A percentile compares a stretch with the other conserved stretches of the same genome.
phyloP scores from a whole-genome alignment of 2,888 invertebrate genomes.

The Scrobipalpa atriplicella region DNA sequence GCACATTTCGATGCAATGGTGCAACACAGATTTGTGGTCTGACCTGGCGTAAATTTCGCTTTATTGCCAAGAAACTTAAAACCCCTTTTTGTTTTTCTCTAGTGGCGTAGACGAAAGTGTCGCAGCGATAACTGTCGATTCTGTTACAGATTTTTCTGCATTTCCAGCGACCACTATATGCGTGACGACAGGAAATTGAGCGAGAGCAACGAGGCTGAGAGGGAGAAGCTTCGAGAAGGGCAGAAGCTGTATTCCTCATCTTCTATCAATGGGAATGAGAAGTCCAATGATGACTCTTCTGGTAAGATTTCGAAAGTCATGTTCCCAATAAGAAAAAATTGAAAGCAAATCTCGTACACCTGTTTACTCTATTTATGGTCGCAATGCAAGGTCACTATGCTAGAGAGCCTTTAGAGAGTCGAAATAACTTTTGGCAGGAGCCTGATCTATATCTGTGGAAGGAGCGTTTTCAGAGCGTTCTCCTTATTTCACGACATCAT shows the following conservation, averaged over 20 bases:
- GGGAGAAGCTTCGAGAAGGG: slow-evolving; percentile 77
- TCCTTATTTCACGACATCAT: too few species aligned
- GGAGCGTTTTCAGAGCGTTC: too few species aligned
- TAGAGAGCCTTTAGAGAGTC: too few species aligned
- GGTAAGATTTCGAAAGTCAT: slow-evolving; percentile 49
- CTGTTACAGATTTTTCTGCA: slow-evolving; percentile 69
- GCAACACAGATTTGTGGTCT: too few species aligned
- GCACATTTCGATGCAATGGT: too few species aligned
- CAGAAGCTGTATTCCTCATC: slow-evolving; percentile 79
- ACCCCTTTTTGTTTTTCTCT: not conserved
- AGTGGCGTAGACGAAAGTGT: not conserved
- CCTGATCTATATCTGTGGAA: too few species aligned
- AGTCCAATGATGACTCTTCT: slow-evolving; percentile 79
- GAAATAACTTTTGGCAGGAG: too few species aligned
- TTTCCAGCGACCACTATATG: slow-evolving; percentile 72
- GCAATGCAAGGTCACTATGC: too few species aligned
- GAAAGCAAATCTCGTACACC: too few species aligned
- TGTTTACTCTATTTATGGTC: too few species aligned
- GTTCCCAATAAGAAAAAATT: not conserved
- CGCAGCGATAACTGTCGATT: slow-evolving; percentile 10
- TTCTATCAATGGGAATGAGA: slow-evolving; percentile 80
- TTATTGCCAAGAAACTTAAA: too few species aligned
- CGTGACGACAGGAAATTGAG: slow-evolving; percentile 76
- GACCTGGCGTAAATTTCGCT: too few species aligned
- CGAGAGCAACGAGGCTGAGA: slow-evolving; percentile 78